Conservation (phyloP, 2,888 invertebrate species). For the Sceliomorpha sp. region DNA sequence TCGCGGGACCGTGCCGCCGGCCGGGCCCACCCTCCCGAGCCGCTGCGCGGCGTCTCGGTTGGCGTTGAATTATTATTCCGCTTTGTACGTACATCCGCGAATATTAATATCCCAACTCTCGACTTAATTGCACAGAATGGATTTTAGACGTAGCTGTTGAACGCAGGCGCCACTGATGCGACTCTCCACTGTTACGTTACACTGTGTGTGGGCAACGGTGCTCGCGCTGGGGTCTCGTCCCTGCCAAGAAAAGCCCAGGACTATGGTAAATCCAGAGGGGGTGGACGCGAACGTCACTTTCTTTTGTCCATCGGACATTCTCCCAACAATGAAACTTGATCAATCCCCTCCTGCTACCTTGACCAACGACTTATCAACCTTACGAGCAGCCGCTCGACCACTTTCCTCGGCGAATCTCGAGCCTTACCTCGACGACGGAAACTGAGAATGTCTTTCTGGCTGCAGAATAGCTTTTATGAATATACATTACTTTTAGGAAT, state of each 20-base stretch:
- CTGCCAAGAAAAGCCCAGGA: conserved; percentile 13
- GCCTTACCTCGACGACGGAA: too few relatives aligned
- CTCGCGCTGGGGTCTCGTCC: not conserved
- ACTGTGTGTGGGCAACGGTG: too few relatives aligned
- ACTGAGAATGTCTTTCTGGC: too few relatives aligned
- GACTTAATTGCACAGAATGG: conserved; percentile 76
- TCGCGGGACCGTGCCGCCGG: conserved; percentile 54
- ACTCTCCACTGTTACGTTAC: not conserved
- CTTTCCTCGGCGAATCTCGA: too few relatives aligned
- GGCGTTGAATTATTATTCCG: conserved; percentile 75
- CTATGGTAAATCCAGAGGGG: conserved; percentile 1
- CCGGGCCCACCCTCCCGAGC: conserved; percentile 43
- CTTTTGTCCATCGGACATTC: conserved; percentile 62
- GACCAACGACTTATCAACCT: conserved; percentile 2
- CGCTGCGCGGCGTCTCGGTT: conserved; percentile 57
- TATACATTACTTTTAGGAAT: too few relatives aligned
- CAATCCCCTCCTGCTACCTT: not conserved
- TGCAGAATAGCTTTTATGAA: too few relatives aligned
- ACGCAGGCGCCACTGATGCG: conserved; percentile 15
- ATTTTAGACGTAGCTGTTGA: conserved; percentile 63
- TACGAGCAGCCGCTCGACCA: conserved; percentile 33
- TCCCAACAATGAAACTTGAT: conserved; percentile 54
- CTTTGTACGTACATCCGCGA: conserved; percentile 75
- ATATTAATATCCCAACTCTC: conserved; percentile 77
- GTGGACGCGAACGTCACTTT: conserved; percentile 36